Base-by-base conservation (phyloP, 2,888 invertebrate species). In the Cephus sareptanus region DNA sequence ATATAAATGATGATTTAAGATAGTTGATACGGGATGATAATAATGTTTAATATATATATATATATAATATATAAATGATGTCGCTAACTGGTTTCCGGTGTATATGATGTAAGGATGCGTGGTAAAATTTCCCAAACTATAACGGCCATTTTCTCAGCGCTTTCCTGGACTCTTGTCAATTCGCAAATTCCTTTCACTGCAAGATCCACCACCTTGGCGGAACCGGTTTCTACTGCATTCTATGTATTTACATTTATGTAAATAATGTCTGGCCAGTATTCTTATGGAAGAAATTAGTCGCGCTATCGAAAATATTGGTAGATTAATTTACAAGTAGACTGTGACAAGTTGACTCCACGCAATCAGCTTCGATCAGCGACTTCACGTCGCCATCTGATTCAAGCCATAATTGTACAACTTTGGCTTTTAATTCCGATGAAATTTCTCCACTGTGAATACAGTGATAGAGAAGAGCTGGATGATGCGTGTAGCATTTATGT, bases 391-490 rank as follows among this genome's bases (percentile, higher is more conserved):
- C 85, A 4, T 84, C 81, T 11, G 83, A 81, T 30, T 84, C 83
- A n/a, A 87, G 73, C 87, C 88, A 87, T 1, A 88, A 76, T 71
- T 83, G 76, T 76, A 87, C 77, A n/a, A 86, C 76, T 68, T 34
- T 56, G 33, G 69, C 75, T 30, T 83, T 76, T 15, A 87, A 73
- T 33, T 76, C 77, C 2, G 78, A 76, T 1, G 88, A 79, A 73
- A 87, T 74, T 23, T 81, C 76, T 1, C 56, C 34, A 15, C 79
- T 85, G 34, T 81, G 74, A 6, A 87, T 75, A 56, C 82, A 85
- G 69, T 80, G 82, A 75, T 74, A 78, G n/a, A 87, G 31, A 23
- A 87, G 76, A 68, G 83, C 83, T 56, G 84, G 82, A 74, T 88
- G 84, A 69, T 88, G 85, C 3, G 86, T 86, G 79, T 88, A 87